Evolutionary conservation across 2,113 vertebrate species (phyloP), one percentile per base, ranked within the genome.

Genomic region (Nothocercus julius): DNA sequence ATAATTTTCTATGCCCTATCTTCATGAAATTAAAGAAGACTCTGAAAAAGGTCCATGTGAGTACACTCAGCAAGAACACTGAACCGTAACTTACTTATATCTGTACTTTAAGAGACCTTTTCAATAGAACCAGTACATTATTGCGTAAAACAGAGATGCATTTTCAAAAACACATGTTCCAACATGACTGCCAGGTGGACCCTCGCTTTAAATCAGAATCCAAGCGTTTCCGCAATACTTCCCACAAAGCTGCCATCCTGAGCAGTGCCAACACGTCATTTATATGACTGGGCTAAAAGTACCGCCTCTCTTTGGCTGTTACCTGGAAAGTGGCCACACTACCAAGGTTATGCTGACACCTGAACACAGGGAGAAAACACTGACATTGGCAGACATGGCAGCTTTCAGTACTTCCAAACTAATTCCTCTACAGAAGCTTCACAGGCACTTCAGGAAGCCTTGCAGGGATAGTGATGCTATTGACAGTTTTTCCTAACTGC

Each of bases 241-340:
- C 44, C 45, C 63, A 25, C 25, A 56, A 54, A 90, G 13, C 49
- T 1, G 2, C 12, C 53, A 64, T 0, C 0, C 45, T 40, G 51
- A 89, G 47, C 21, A 7, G 7, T 0, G 1, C 72, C 82, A 82
- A 73, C 14, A 24, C n/a, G 47, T 44, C 28, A 56, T 36, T 82
- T 32, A 4, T 75, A 64, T 21, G 20, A 13, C 15, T 16, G 8
- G 88, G 64, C 14, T 38, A 42, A 54, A 22, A 62, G 73, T 8
- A 67, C 20, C 3, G 1, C 4, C 36, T 84, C 62, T 49, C 64
- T 56, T 64, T 51, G 58, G 7, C 20, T 62, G 20, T 20, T 66
- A 38, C 24, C 53, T 3, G 5, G 18, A 42, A 49, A 38, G 18
- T 3, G 10, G 42, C 22, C 53, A 47, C 54, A 59, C 70, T 49